Evolutionary conservation across 2,113 vertebrate species (phyloP).

Genomic region (Cebidichthys violaceus): DNA sequence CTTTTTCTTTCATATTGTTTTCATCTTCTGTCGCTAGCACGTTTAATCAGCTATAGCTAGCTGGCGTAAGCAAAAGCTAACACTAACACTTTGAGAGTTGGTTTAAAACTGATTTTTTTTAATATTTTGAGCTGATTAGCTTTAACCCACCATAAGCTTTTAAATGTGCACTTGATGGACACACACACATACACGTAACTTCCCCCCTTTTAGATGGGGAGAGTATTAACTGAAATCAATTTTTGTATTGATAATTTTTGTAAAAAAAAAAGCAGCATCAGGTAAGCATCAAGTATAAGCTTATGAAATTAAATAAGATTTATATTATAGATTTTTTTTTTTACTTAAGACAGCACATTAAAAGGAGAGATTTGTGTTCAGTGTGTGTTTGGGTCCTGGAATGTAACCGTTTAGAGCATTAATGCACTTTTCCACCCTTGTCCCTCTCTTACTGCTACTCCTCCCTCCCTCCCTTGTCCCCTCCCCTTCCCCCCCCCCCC

Average conservation of each 20-base stretch:
- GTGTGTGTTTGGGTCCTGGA: slow-evolving; percentile 38
- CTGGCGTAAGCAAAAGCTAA: neutral
- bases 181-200: neutral
- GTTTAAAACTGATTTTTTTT: neutral
- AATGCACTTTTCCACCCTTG: slow-evolving; percentile 74
- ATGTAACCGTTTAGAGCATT: slow-evolving; percentile 50
- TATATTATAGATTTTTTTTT: neutral
- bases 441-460: slow-evolving; percentile 70
- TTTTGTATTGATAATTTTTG: too few species aligned
- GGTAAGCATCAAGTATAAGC: neutral
- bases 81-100: neutral
- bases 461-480: slow-evolving; percentile 70
- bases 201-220: neutral
- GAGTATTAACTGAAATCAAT: too few species aligned
- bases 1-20: neutral
- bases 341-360: neutral
- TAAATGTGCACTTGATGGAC: neutral
- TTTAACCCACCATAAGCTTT: neutral
- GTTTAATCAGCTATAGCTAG: neutral
- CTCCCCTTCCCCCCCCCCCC: slow-evolving; percentile 1
- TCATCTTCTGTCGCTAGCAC: neutral
- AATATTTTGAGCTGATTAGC: neutral
- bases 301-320: neutral
- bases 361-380: slow-evolving; percentile 47
- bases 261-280: neutral